Evolutionary conservation across 2,888 invertebrate genomes (phyloP), one percentile per base, ranked within the genome.

Genomic region (Pherbina coryleti): DNA sequence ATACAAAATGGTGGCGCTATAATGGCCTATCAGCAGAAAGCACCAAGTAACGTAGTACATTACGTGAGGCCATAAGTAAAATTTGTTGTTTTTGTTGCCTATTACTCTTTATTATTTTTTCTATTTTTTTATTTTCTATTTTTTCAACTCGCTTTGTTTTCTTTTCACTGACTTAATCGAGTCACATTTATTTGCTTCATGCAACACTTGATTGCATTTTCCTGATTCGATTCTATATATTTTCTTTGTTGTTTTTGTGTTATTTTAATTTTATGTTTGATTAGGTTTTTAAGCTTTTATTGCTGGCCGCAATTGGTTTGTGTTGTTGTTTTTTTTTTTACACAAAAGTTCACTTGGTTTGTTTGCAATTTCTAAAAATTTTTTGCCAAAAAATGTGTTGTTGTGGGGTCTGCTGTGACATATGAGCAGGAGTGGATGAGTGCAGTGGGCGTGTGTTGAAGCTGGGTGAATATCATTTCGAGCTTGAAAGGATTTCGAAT

Each of bases 401-500:
- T 7, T 37, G 67, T 8, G 37, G 25, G 57, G 11, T 0, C 14
- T 28, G 25, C 44, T 44, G 22, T 67, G 37, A 19, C n/a, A 34
- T 66, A 31, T 34, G 31, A 19, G n/a, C 7, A 17, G 5, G 66
- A 4, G 66, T n/a, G 66, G 37, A 19, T n/a, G n/a, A n/a, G 19
- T 22, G 19, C 19, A 5, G 34, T 31, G n/a, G 66, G 17, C 66
- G 8, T 3, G 14, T 19, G 11, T 28, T 8, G 8, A 9, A n/a
- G 8, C 11, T 25, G 28, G 44, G 25, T 25, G 37, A 37, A 37
- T 44, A 19, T 22, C 44, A 67, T 44, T 67, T 67, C 44, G 22
- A 22, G 67, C 67, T 75, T 67, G 49, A 57, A 25, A 76, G 60
- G 25, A 49, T 60, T 70, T 67, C 25, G 44, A 28, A 53, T 75